Base-by-base conservation (phyloP, 2,113 vertebrate genomes). In the Apistogramma diplotaenia region DNA sequence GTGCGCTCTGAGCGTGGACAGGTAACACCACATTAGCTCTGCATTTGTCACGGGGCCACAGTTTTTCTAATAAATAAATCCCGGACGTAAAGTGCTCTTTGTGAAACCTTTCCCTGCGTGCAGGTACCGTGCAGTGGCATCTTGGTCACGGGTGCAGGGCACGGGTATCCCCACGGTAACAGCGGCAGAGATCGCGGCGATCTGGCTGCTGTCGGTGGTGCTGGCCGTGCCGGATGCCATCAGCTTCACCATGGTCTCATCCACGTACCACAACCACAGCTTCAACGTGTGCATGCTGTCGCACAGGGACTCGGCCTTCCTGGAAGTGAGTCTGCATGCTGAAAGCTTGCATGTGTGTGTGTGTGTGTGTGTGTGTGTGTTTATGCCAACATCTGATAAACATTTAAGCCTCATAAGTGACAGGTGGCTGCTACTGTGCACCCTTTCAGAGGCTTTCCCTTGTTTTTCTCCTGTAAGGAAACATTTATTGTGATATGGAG, bases 1-100 rank as follows among this genome's bases (percentile, higher is more conserved):
- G 91, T 99, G 98, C 33, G 97, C 96, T 19, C 96, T 99, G 40
- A 99, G 98, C 15, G 96, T 99, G 56, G 98, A 99, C 96, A 97
- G 98, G 98, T 99, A 96, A 60, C 13, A 21, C n/a, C n/a, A n/a
- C n/a, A n/a, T n/a, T n/a, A n/a, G n/a, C n/a, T n/a, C n/a, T n/a
- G n/a, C n/a, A n/a, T n/a, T n/a, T n/a, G n/a, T n/a, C n/a, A n/a
- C n/a, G n/a, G n/a, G n/a, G n/a, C n/a, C n/a, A n/a, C n/a, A n/a
- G n/a, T n/a, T n/a, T n/a, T n/a, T n/a, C 0, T 5, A 49, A 19
- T 7, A 2, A 46, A 67, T 67, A 19, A 11, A 46, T 46, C 4
- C 43, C 61, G 27, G 62, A 51, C 29, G 2, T n/a, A 15, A 31
- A 0, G 1, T 74, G 8, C 33, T 35, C 0, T 53, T 49, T 49